Percentiles rank a stretch among this genome's conserved stretches.
These are phyloP conservation scores for Endomychus coccineus DNA, from an alignment of 2,888 invertebrate genomes.

Conservation along the genomic window DNA sequence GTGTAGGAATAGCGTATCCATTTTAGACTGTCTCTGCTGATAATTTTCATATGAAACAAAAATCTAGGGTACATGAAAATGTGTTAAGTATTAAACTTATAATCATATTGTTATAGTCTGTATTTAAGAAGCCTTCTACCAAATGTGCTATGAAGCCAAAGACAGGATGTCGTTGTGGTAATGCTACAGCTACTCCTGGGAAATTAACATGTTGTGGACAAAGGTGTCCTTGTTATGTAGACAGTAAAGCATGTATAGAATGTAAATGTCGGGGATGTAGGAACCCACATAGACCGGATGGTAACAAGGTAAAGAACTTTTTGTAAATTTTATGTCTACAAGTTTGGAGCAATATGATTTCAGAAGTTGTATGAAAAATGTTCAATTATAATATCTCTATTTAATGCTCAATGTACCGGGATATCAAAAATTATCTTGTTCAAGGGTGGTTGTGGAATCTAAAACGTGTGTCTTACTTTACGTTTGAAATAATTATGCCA, in stretches of 20 bases:
- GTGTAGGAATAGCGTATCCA: too few species aligned
- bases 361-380: too few species aligned
- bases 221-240: constrained; percentile 89
- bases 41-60: too few species aligned
- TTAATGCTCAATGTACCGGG: too few species aligned
- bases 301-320: constrained; percentile 57
- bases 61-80: too few species aligned
- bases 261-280: constrained; percentile 90
- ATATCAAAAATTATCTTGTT: too few species aligned
- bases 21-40: too few species aligned
- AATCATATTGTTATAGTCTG: constrained; percentile 34
- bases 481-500: too few species aligned
- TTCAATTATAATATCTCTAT: constrained; percentile 18
- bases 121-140: constrained; percentile 47
- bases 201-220: constrained; percentile 91
- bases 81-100: constrained; percentile 7
- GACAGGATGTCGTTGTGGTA: constrained; percentile 84
- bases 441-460: too few species aligned
- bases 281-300: constrained; percentile 80
- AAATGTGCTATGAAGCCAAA: constrained; percentile 47
- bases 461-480: too few species aligned
- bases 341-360: too few species aligned
- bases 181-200: constrained; percentile 81
- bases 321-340: too few species aligned
- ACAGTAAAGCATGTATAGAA: constrained; percentile 79